phyloP scores from a whole-genome alignment of 1,140 invertebrate genomes.

The Odontomachus brunneus region DNA sequence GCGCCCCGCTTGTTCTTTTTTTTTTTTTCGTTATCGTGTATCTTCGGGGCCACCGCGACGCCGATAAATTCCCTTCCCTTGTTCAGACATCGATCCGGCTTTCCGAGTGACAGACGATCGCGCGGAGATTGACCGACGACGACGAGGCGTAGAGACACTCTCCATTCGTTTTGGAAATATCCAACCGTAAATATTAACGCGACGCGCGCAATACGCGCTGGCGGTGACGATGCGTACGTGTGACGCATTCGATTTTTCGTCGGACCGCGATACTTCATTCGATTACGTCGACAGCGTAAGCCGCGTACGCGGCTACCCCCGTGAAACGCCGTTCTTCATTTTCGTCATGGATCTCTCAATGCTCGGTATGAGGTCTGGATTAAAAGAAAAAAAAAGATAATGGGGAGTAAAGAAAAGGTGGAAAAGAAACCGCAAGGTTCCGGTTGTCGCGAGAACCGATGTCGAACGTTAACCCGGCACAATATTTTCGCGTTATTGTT shows the following conservation, averaged over 20 bases:
- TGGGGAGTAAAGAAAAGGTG: too few species aligned
- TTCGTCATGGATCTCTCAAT: not conserved
- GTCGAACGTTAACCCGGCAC: too few species aligned
- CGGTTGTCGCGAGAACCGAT: too few species aligned
- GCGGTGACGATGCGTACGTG: not conserved
- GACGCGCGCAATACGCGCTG: not conserved
- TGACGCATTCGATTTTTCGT: slow-evolving; percentile 21
- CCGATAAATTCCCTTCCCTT: slow-evolving; percentile 59
- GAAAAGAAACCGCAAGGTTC: too few species aligned
- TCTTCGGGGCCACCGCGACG: slow-evolving; percentile 43
- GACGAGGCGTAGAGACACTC: slow-evolving; percentile 24
- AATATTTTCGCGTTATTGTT: slow-evolving; percentile 16
- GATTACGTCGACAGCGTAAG: not conserved
- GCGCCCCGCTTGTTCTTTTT: too few species aligned
- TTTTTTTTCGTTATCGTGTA: slow-evolving; percentile 18
- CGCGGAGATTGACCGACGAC: slow-evolving; percentile 55
- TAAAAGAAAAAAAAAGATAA: not conserved
- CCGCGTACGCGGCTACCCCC: not conserved
- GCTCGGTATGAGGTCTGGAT: not conserved
- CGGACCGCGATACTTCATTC: slow-evolving; percentile 20
- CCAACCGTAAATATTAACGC: slow-evolving; percentile 57
- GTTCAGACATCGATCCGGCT: slow-evolving; percentile 42
- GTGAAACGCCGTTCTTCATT: not conserved
- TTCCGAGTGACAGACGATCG: slow-evolving; percentile 49
- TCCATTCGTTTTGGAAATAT: slow-evolving; percentile 52